Evolutionary conservation across 2,797 vertebrate species (phyloP).

Genomic region (Clarias pachynema): DNA sequence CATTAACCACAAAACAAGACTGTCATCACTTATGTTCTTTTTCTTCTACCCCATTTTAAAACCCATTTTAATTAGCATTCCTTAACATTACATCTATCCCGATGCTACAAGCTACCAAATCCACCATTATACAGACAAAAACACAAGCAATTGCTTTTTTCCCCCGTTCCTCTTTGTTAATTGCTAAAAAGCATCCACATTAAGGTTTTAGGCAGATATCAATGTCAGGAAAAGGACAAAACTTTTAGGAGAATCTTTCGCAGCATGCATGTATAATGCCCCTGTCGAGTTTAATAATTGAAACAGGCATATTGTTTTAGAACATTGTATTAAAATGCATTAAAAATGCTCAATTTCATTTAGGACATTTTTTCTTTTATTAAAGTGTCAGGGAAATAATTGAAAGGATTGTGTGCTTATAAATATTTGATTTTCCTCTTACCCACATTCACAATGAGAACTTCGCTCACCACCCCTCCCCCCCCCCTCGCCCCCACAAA

Average conservation of each 20-base stretch:
- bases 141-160: background rate
- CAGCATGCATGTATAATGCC: constrained; percentile 66
- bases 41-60: background rate
- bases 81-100: background rate
- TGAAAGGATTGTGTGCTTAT: constrained; percentile 66
- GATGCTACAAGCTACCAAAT: background rate
- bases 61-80: background rate
- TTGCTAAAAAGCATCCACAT: constrained; percentile 16
- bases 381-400: constrained; percentile 70
- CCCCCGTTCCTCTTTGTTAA: background rate
- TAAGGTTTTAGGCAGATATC: constrained; percentile 22
- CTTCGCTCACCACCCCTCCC: constrained; percentile 56
- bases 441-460: constrained; percentile 64
- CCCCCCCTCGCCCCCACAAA: background rate
- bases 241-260: constrained; percentile 23
- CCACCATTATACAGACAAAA: background rate
- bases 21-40: background rate
- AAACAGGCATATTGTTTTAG: constrained; percentile 64
- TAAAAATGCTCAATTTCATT: constrained; percentile 65
- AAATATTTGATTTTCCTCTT: constrained; percentile 72
- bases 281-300: constrained; percentile 67
- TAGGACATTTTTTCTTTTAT: constrained; percentile 64
- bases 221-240: constrained; percentile 13
- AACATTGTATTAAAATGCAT: constrained; percentile 58
- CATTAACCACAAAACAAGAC: background rate